These are phyloP conservation scores for Sorex araneus DNA, from an alignment of 2,113 vertebrate genomes.

Conservation along the genomic window DNA sequence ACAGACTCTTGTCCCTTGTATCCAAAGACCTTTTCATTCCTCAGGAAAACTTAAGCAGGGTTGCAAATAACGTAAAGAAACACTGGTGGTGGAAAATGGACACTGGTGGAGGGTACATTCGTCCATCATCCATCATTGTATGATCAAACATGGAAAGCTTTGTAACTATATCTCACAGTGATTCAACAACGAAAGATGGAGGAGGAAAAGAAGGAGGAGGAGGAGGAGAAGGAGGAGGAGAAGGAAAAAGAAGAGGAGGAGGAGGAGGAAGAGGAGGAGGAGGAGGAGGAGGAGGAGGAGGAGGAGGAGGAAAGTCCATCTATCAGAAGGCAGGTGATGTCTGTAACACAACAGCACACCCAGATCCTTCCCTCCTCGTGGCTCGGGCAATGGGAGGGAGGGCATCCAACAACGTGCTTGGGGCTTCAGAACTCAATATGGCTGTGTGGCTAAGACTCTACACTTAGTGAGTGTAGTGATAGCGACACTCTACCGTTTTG, in stretches of 20 bases:
- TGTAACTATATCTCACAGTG: too few species aligned
- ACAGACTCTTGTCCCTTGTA: not conserved
- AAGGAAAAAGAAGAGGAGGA: too few species aligned
- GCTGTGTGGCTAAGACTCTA: not conserved
- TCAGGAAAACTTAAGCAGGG: slow-evolving; percentile 12
- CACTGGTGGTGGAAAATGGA: too few species aligned
- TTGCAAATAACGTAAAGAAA: not conserved
- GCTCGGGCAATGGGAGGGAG: not conserved
- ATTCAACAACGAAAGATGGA: too few species aligned
- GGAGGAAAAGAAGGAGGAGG: too few species aligned
- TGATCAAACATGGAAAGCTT: too few species aligned
- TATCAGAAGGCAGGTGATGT: not conserved
- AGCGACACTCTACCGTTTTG: slow-evolving; percentile 18
- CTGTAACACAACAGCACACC: not conserved
- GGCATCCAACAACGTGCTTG: not conserved
- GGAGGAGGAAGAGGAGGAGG: too few species aligned
- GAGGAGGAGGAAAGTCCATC: too few species aligned
- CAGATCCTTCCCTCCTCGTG: not conserved
- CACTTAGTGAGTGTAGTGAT: too few species aligned
- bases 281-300: too few species aligned
- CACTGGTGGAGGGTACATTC: not conserved
- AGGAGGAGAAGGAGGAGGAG: too few species aligned
- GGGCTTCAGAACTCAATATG: not conserved
- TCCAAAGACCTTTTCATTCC: slow-evolving; percentile 12
- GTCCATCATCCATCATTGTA: too few species aligned